Percentiles rank a stretch among this genome's conserved stretches.
These are phyloP conservation scores for Philopedon plagiatum DNA, from an alignment of 2,888 invertebrate genomes.

Conservation along the genomic window DNA sequence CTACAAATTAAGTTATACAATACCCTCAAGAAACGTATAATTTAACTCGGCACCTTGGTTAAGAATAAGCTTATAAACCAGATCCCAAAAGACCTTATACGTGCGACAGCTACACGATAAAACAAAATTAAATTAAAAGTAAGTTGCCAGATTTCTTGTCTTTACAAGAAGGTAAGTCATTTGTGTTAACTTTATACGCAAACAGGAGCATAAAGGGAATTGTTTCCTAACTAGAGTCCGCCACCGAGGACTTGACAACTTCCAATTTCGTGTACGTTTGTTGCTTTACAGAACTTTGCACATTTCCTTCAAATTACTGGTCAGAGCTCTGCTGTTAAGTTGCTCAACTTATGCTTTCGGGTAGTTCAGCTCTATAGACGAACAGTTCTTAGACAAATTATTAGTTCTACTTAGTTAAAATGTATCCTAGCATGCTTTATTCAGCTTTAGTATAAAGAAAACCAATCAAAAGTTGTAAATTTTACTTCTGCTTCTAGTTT, in stretches of 20 bases:
- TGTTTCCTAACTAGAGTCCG: constrained; percentile 4
- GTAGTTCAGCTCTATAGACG: background rate
- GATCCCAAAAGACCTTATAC: background rate
- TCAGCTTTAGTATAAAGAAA: too few relatives aligned
- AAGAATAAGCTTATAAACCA: background rate
- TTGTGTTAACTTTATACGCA: constrained; percentile 28
- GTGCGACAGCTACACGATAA: background rate
- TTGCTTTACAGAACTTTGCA: constrained; percentile 5
- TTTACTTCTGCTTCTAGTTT: too few relatives aligned
- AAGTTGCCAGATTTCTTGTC: constrained; percentile 27
- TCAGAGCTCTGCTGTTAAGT: background rate
- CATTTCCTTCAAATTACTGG: constrained; percentile 12
- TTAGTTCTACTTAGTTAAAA: too few relatives aligned
- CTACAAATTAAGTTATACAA: background rate
- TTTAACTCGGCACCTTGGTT: background rate
- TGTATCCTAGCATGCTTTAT: too few relatives aligned
- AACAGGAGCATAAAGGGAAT: constrained; percentile 18
- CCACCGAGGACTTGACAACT: constrained; percentile 10
- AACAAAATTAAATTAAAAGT: constrained; percentile 35
- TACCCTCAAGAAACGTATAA: background rate
- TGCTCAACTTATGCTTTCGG: background rate
- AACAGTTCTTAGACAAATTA: too few relatives aligned
- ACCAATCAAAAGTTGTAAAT: too few relatives aligned
- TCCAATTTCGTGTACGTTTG: constrained; percentile 3
- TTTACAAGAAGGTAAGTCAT: constrained; percentile 20